These are phyloP conservation scores for Bos taurus DNA, from an alignment of 2,113 vertebrate genomes.

Conservation along the genomic window DNA sequence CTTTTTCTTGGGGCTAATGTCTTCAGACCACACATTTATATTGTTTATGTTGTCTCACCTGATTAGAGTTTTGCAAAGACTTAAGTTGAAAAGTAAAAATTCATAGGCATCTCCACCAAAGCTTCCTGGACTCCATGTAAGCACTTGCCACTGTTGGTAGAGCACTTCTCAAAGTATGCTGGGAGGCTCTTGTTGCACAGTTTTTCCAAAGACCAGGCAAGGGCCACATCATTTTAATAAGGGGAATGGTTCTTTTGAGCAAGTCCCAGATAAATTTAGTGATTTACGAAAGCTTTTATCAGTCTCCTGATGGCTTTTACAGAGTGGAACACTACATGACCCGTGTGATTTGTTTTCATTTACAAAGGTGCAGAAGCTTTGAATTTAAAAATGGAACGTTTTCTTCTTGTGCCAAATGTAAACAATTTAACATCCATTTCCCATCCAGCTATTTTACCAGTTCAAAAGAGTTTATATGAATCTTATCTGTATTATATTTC, in stretches of 20 bases:
- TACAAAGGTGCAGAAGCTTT: conserved; percentile 79
- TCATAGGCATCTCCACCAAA: neutral
- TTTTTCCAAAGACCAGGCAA: conserved; percentile 67
- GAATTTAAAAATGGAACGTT: conserved; percentile 83
- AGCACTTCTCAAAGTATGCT: neutral
- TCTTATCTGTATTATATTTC: conserved; percentile 86
- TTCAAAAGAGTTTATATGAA: conserved; percentile 84
- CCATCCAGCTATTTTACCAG: conserved; percentile 80
- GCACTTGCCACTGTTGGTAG: neutral
- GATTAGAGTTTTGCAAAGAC: conserved; percentile 49
- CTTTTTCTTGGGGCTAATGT: neutral
- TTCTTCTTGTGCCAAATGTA: conserved; percentile 83
- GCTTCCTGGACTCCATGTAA: neutral
- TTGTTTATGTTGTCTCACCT: neutral
- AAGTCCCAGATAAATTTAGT: conserved; percentile 76
- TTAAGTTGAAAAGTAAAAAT: conserved; percentile 4
- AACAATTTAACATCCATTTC: conserved; percentile 84
- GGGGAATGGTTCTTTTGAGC: conserved; percentile 71
- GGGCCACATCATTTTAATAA: conserved; percentile 62
- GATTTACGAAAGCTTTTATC: conserved; percentile 80
- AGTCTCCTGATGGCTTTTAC: conserved; percentile 77
- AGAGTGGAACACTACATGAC: conserved; percentile 75
- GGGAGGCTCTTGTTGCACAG: neutral
- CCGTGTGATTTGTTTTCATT: conserved; percentile 82
- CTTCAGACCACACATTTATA: neutral